Evolutionary conservation across 2,797 vertebrate genomes (phyloP).

Genomic region (Rhabdomys pumilio): DNA sequence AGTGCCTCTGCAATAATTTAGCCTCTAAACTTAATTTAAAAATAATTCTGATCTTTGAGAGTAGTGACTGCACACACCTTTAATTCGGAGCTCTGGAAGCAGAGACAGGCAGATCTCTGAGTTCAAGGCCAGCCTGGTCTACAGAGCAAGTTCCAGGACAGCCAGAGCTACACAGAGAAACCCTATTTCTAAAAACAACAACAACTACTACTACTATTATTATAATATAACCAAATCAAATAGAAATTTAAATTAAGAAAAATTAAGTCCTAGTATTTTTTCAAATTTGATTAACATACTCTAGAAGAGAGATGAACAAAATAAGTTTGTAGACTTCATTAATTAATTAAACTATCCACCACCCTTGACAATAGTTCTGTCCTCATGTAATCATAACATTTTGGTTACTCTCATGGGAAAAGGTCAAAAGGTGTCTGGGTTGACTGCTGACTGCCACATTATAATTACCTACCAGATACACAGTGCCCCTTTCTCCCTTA

Average conservation of each 20-base stretch:
- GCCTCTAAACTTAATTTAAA: slow-evolving; percentile 50
- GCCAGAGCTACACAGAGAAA: neutral
- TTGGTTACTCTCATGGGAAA: neutral
- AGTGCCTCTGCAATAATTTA: slow-evolving; percentile 47
- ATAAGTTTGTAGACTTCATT: neutral
- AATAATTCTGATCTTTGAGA: neutral
- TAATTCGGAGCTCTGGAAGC: neutral
- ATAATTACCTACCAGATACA: too few relatives aligned
- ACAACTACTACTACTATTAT: neutral
- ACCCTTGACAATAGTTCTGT: neutral
- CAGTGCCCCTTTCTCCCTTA: neutral
- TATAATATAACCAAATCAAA: neutral
- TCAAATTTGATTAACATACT: neutral
- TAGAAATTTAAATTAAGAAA: neutral
- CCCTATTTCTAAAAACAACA: neutral
- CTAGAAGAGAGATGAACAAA: slow-evolving; percentile 40
- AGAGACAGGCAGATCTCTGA: neutral
- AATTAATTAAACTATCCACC: neutral
- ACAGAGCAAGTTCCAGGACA: neutral
- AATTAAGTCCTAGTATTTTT: slow-evolving; percentile 4
- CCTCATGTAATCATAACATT: neutral
- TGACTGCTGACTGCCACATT: neutral
- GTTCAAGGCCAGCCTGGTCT: neutral
- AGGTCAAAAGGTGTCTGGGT: neutral
- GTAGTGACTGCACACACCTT: neutral